phyloP scores from a whole-genome alignment of 2,797 vertebrate species.

The Calcarius lapponicus region DNA sequence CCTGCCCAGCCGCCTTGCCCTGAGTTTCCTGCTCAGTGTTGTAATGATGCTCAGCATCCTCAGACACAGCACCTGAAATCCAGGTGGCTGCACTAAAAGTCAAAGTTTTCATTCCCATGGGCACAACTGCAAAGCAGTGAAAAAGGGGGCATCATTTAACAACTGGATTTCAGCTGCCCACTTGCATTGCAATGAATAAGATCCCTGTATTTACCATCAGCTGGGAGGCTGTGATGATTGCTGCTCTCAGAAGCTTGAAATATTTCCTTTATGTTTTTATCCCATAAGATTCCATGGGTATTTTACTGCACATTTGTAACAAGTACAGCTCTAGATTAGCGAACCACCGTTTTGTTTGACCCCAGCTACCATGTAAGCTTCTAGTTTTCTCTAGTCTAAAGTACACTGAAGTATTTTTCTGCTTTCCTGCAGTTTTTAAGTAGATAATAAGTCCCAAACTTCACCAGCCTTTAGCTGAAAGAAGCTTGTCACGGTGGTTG shows the following conservation, averaged over 20 bases:
- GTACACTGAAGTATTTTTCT: conserved; percentile 79
- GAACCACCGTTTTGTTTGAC: conserved; percentile 52
- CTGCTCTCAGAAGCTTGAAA: conserved; percentile 25
- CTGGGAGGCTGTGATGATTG: background rate
- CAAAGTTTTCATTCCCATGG: background rate
- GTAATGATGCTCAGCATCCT: background rate
- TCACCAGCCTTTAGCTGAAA: conserved; percentile 82
- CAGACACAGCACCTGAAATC: background rate
- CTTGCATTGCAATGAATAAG: background rate
- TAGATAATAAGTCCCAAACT: conserved; percentile 85
- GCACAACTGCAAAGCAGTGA: background rate
- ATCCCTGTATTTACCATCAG: conserved; percentile 46
- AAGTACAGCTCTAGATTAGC: conserved; percentile 58
- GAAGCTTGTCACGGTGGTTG: conserved; percentile 88
- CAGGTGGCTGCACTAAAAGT: background rate
- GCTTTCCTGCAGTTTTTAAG: conserved; percentile 84
- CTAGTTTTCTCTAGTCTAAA: conserved; percentile 76
- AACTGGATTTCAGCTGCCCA: background rate
- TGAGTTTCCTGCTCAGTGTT: background rate
- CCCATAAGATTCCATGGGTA: conserved; percentile 16
- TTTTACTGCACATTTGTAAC: conserved; percentile 53
- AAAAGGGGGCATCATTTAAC: background rate
- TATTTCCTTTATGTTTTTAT: conserved; percentile 63
- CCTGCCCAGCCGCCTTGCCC: background rate
- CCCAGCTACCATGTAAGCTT: conserved; percentile 61